A percentile compares a stretch with the other conserved stretches of the same genome.
Conservation (phyloP, 2,888 invertebrate genomes). For the Tridacna gigas region DNA sequence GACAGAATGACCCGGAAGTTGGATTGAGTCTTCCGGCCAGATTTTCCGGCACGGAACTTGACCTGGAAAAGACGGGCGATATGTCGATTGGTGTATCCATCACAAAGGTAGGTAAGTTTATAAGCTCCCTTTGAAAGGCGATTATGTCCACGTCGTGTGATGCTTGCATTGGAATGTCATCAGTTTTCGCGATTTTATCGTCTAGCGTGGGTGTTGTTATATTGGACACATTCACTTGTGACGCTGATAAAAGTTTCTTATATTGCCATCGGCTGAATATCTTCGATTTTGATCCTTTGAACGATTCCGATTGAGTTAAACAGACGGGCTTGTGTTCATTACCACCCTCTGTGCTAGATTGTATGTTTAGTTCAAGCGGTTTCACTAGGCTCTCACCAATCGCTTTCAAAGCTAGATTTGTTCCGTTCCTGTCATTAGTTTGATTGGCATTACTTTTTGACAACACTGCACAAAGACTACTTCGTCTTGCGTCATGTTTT, state of each 20-base stretch:
- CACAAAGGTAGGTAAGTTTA: conserved; percentile 86
- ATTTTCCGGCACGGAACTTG: conserved; percentile 83
- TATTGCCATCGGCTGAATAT: conserved; percentile 84
- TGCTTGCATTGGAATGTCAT: conserved; percentile 40
- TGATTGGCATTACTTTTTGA: conserved; percentile 11
- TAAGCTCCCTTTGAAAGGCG: conserved; percentile 87
- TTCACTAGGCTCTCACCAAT: conserved; percentile 83
- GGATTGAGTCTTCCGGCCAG: conserved; percentile 70
- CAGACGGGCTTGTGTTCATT: conserved; percentile 57
- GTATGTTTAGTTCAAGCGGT: conserved; percentile 78
- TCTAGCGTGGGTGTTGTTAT: conserved; percentile 39
- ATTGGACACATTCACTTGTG: conserved; percentile 78
- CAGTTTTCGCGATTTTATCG: conserved; percentile 36
- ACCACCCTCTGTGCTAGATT: conserved; percentile 52
- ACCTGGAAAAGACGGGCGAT: conserved; percentile 82
- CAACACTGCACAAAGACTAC: conserved; percentile 7
- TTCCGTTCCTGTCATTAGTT: conserved; percentile 38
- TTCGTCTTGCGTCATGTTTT: conserved; percentile 14
- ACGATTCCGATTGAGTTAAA: conserved; percentile 53
- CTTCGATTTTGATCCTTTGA: conserved; percentile 59
- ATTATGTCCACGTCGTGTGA: conserved; percentile 85
- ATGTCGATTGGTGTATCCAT: conserved; percentile 83
- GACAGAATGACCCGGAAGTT: conserved; percentile 59
- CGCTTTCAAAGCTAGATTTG: conserved; percentile 77
- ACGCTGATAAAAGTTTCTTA: conserved; percentile 83